Base-by-base conservation (phyloP, 2,113 vertebrate genomes). In the Megaceryle torquata region DNA sequence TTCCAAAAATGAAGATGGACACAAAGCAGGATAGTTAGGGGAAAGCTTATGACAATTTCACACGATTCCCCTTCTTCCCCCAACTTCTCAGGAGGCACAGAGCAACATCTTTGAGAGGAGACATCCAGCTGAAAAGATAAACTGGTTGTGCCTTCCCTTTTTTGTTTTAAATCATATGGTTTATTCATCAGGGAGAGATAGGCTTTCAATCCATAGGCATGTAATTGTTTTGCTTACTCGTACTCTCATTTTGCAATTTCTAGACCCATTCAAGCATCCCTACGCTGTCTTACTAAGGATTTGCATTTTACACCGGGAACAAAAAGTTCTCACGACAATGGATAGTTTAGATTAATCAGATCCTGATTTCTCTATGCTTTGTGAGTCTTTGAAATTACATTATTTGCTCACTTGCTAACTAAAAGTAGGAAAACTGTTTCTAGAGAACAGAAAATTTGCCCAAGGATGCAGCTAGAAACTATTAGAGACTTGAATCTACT, bases 271-370 rank as follows among this genome's bases (percentile, higher is more conserved):
- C 82, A 59, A 91, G 81, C 63, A 10, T 85, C 75, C 53, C 26
- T 19, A 10, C 75, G 76, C 67, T 57, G 13, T 80, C 50, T 94
- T 57, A 44, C 68, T 81, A 8, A 67, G 68, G 46, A 93, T 94
- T 92, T 90, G 80, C 46, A 71, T 88, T 75, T 72, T 26, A 4
- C 4, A 3, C 11, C 24, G 71, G 87, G 17, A 10, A 57, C 54
- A 31, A 56, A 84, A 51, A 2, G 31, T 79, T 67, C 69, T 81
- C 65, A 8, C 8, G 1, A 81, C 43, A 5, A 72, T 63, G 64
- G 96, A 59, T 37, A 67, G 60, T 70, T 92, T 15, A 54, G 48
- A 60, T 91, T 91, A 86, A 90, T 83, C 83, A 88, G 83, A 74
- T 83, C 41, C 7, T 86, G 56, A 78, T 93, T 88, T 31, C 81